Conservation (phyloP, 1,140 invertebrate genomes). For the Drosophila azteca region DNA sequence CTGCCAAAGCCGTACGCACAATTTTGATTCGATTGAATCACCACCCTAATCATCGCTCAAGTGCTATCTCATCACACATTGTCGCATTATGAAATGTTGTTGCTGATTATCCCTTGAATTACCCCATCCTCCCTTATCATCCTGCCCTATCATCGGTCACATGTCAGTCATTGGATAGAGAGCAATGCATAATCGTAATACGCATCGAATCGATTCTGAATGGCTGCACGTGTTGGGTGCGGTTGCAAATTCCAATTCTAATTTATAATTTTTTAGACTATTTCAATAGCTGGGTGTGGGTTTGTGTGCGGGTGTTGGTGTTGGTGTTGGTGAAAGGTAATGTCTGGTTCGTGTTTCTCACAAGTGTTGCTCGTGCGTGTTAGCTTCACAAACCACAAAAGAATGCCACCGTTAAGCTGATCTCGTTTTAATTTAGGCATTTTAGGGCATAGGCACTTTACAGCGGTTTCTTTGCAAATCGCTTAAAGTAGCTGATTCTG, state of each 20-base stretch:
- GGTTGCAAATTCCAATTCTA: conserved; percentile 53
- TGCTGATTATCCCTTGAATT: conserved; percentile 62
- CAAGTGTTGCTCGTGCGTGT: too few relatives aligned
- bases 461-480: conserved; percentile 15
- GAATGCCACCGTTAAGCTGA: not conserved
- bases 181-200: conserved; percentile 40
- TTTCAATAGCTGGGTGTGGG: too few relatives aligned
- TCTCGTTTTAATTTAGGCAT: too few relatives aligned
- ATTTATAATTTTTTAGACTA: conserved; percentile 2
- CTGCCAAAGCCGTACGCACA: conserved; percentile 5
- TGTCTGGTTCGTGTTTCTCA: too few relatives aligned
- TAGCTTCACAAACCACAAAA: not conserved
- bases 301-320: too few relatives aligned
- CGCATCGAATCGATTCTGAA: conserved; percentile 78
- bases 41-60: conserved; percentile 61
- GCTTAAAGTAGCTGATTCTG: conserved; percentile 42
- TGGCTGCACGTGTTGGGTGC: conserved; percentile 69
- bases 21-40: conserved; percentile 56
- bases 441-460: conserved; percentile 41
- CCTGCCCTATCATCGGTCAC: conserved; percentile 46
- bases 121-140: conserved; percentile 14
- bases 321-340: too few relatives aligned
- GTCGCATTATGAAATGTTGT: conserved; percentile 53
- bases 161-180: conserved; percentile 27
- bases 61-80: conserved; percentile 71